Evolutionary conservation across 2,888 invertebrate species (phyloP).

Genomic region (Chymomyza caudatula): DNA sequence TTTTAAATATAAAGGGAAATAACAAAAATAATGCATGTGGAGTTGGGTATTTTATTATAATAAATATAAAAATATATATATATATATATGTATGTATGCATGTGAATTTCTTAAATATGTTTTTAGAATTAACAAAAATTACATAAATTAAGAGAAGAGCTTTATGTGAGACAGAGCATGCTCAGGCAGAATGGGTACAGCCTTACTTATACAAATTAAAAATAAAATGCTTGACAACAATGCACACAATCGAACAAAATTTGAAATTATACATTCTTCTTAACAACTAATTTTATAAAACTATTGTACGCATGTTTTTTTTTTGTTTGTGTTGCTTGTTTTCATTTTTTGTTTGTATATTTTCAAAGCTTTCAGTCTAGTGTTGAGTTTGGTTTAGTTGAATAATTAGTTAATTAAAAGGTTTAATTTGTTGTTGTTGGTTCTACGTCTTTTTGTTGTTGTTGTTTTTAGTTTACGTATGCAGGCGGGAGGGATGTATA

Average conservation of each 20-base stretch:
- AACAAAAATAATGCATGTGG: background rate
- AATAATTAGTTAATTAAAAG: background rate
- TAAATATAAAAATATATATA: conserved; percentile 40
- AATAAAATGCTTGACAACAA: too few relatives aligned
- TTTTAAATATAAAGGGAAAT: background rate
- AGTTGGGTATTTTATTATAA: conserved; percentile 19
- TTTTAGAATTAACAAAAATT: conserved; percentile 20
- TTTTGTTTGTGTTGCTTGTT: conserved; percentile 23
- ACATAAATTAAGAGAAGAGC: conserved; percentile 14
- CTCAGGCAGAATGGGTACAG: too few relatives aligned
- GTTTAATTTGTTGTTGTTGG: conserved; percentile 15
- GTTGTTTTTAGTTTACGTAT: background rate
- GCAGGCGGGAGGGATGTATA: background rate
- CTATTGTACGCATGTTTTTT: conserved; percentile 13
- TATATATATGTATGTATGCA: conserved; percentile 9
- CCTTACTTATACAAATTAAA: too few relatives aligned
- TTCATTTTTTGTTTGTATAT: conserved; percentile 17
- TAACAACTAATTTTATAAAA: conserved; percentile 41
- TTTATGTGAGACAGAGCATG: background rate
- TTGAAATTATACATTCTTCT: conserved; percentile 33
- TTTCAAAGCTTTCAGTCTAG: conserved; percentile 60
- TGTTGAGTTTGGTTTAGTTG: conserved; percentile 43
- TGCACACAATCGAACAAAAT: conserved; percentile 27
- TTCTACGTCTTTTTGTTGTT: conserved; percentile 7
- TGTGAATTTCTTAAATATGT: conserved; percentile 27